Evolutionary conservation across 1,140 invertebrate species (phyloP).

Genomic region (Brachionus manjavacas): DNA sequence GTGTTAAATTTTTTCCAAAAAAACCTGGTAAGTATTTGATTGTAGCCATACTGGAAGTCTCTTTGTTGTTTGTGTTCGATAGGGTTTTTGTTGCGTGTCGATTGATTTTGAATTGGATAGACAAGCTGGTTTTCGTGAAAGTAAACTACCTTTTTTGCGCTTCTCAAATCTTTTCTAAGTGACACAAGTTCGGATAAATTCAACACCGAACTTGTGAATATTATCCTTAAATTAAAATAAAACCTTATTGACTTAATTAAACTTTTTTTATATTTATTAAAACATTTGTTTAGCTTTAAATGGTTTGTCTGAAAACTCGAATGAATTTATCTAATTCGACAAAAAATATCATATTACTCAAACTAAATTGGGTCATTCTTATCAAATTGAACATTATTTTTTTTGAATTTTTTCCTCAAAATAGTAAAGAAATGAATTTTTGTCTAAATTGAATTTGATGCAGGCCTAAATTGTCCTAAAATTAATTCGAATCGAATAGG

Average conservation of each 20-base stretch:
- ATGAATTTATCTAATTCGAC: neutral
- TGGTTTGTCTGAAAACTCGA: neutral
- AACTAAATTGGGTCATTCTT: neutral
- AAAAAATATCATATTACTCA: conserved; percentile 1
- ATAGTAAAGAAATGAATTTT: neutral
- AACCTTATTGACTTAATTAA: neutral
- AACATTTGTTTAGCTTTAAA: neutral
- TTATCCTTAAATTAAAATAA: conserved; percentile 50
- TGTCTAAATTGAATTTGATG: neutral
- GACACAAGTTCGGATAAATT: conserved; percentile 69
- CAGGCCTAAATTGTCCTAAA: too few species aligned
- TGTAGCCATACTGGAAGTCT: conserved; percentile 73
- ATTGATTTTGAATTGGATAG: conserved; percentile 65
- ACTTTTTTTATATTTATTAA: conserved; percentile 41
- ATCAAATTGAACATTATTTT: neutral
- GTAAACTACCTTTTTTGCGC: conserved; percentile 66
- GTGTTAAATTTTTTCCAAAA: neutral
- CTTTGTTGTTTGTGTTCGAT: conserved; percentile 60
- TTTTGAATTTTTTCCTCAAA: neutral
- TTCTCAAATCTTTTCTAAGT: conserved; percentile 63
- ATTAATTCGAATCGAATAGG: too few species aligned
- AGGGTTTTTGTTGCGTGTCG: neutral
- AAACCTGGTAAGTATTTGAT: conserved; percentile 65
- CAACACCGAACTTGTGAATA: conserved; percentile 70
- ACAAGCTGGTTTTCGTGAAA: conserved; percentile 75